Evolutionary conservation across 1,140 invertebrate species (phyloP).

Genomic region (Leptinotarsa texana): DNA sequence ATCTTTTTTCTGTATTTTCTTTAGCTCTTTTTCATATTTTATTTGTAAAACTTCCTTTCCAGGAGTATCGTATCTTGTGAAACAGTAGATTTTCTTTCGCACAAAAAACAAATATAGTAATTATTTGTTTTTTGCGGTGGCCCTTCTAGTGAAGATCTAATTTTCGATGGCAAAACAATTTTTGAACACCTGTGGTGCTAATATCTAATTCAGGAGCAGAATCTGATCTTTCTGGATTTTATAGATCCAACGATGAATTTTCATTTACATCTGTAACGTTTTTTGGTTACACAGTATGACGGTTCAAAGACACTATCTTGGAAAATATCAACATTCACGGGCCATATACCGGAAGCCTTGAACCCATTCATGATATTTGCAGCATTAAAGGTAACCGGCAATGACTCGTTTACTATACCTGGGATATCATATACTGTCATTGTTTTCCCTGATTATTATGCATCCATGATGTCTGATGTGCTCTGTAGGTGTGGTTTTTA

Average conservation of each 20-base stretch:
- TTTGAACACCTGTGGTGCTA: slow-evolving; percentile 25
- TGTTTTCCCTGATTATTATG: too few relatives aligned
- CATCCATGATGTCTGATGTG: too few relatives aligned
- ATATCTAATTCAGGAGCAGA: slow-evolving; percentile 28
- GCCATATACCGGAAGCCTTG: too few relatives aligned
- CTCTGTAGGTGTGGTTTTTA: neutral
- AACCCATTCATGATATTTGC: too few relatives aligned
- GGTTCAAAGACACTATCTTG: too few relatives aligned
- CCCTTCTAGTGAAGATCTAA: neutral
- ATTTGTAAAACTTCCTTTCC: neutral
- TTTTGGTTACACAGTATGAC: too few relatives aligned
- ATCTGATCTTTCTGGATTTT: slow-evolving; percentile 29
- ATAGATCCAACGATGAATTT: neutral
- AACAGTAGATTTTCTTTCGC: slow-evolving; percentile 29
- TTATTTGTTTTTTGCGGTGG: slow-evolving; percentile 12
- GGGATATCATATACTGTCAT: too few relatives aligned
- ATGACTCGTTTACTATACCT: too few relatives aligned
- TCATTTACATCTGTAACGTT: too few relatives aligned
- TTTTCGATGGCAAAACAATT: slow-evolving; percentile 1
- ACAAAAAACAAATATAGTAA: too few relatives aligned
- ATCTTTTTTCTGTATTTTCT: neutral
- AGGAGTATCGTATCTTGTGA: slow-evolving; percentile 17
- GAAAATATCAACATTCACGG: too few relatives aligned
- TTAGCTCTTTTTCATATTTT: neutral
- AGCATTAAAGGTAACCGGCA: too few relatives aligned